Percentiles rank a stretch among this genome's conserved stretches.
phyloP scores from a whole-genome alignment of 2,888 invertebrate species.

The Diplazon laetatorius region DNA sequence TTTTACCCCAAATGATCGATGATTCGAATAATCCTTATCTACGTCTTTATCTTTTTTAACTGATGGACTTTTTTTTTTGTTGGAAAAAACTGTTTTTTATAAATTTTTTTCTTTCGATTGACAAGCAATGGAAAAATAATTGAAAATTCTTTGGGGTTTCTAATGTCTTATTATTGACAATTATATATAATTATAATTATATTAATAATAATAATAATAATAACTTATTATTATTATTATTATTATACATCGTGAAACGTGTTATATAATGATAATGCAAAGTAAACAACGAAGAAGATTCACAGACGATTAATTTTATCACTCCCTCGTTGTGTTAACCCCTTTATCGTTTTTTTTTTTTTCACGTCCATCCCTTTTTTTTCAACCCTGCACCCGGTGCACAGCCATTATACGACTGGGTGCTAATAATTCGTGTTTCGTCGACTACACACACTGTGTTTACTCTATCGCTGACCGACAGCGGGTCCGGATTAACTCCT shows the following conservation, averaged over 20 bases:
- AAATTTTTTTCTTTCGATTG: not conserved
- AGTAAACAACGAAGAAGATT: not conserved
- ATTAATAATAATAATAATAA: too few species aligned
- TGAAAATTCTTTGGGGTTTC: not conserved
- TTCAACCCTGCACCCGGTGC: not conserved
- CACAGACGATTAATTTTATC: slow-evolving; percentile 59
- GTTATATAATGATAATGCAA: slow-evolving; percentile 16
- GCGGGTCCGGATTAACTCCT: slow-evolving; percentile 62
- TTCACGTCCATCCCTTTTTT: slow-evolving; percentile 20
- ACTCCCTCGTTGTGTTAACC: slow-evolving; percentile 33
- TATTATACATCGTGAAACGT: not conserved
- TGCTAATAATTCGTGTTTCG: slow-evolving; percentile 53
- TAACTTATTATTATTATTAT: too few species aligned
- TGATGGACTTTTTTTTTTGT: too few species aligned
- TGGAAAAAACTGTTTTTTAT: too few species aligned
- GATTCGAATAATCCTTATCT: too few species aligned
- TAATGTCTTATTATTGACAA: not conserved
- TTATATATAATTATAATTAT: too few species aligned
- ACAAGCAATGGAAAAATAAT: not conserved
- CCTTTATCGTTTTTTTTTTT: slow-evolving; percentile 18
- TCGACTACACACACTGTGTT: slow-evolving; percentile 26
- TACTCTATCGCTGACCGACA: slow-evolving; percentile 59
- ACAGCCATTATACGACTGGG: slow-evolving; percentile 28
- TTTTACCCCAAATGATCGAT: slow-evolving; percentile 11
- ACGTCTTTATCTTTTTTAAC: not conserved